A percentile compares a stretch with the other conserved stretches of the same genome.
phyloP scores from a whole-genome alignment of 2,113 vertebrate species.

The Garra rufa region DNA sequence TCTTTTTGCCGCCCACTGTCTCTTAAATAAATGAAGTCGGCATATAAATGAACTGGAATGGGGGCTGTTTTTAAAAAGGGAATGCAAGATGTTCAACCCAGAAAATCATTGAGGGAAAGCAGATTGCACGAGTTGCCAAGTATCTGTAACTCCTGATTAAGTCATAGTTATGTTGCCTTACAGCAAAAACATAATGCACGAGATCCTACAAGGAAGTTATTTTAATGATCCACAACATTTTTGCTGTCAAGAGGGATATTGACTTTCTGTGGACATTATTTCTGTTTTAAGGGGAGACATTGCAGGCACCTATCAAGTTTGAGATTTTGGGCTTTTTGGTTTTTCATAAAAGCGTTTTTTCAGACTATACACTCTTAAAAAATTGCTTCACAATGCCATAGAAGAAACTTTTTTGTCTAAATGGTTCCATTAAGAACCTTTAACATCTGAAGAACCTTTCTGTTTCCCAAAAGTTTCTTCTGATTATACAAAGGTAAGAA shows the following conservation, averaged over 20 bases:
- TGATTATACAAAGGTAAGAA: too few species aligned
- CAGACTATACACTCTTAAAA: too few species aligned
- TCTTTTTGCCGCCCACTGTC: constrained; percentile 61
- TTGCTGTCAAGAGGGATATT: not conserved
- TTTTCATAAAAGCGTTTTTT: too few species aligned
- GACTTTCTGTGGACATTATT: not conserved
- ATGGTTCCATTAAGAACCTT: too few species aligned
- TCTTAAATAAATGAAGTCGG: constrained; percentile 11
- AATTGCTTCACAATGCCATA: too few species aligned
- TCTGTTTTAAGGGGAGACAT: not conserved
- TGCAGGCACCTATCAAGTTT: too few species aligned
- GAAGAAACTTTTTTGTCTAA: too few species aligned
- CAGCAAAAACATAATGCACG: not conserved
- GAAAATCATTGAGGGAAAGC: not conserved
- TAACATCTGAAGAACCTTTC: too few species aligned
- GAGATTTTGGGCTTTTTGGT: too few species aligned
- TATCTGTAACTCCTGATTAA: constrained; percentile 28
- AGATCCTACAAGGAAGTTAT: not conserved
- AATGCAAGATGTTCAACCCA: not conserved
- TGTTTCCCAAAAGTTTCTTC: too few species aligned
- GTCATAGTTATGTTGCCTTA: constrained; percentile 14
- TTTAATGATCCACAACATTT: not conserved
- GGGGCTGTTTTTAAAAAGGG: not conserved
- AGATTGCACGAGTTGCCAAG: constrained; percentile 15
- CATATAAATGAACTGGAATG: not conserved